Base-by-base conservation (phyloP, 1,140 invertebrate species). In the Pollicipes pollicipes region DNA sequence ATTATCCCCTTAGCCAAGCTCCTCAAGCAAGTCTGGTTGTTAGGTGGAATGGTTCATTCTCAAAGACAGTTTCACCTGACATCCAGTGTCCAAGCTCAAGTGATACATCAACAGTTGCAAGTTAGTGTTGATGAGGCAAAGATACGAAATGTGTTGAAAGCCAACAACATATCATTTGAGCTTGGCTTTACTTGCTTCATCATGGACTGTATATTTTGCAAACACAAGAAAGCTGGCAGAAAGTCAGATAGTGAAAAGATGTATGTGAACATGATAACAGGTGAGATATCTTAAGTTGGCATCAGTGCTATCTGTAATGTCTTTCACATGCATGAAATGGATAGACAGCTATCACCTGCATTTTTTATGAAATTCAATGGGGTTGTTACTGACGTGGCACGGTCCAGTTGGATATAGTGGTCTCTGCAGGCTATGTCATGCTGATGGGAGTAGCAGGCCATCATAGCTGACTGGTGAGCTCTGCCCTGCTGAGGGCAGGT, bases 161-260 rank as follows among this genome's bases (percentile, higher is more conserved):
- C 64, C 8, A 27, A 66, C 17, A 66, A 29, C 26, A n/a, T 66
- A n/a, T 21, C 64, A 6, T 29, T 28, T 29, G 64, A 28, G 8
- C n/a, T 27, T 4, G 64, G 64, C 28, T 66, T 28, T 29, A 29
- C 28, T 21, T 66, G 64, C 28, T 28, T 66, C 3, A 66, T 66
- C 28, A 66, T 66, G 64, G 64, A 66, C 64, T 66, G 64, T n/a
- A 66, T 66, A 6, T 66, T 66, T 21, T 66, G 64, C 64, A 66
- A 66, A n/a, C 64, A 27, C 27, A 27, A 29, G 28, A 27, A 29
- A 10, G 28, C 64, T 16, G 64, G 27, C 64, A 66, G 28, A 28
- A 29, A 66, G 27, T 66, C 45, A 21, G 45, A 58, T 6, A 21
- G 64, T 10, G 64, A 66, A 10, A 66, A 66, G 28, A 27, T 66